Base-by-base conservation (phyloP, 2,113 vertebrate genomes). In the Orcinus orca region DNA sequence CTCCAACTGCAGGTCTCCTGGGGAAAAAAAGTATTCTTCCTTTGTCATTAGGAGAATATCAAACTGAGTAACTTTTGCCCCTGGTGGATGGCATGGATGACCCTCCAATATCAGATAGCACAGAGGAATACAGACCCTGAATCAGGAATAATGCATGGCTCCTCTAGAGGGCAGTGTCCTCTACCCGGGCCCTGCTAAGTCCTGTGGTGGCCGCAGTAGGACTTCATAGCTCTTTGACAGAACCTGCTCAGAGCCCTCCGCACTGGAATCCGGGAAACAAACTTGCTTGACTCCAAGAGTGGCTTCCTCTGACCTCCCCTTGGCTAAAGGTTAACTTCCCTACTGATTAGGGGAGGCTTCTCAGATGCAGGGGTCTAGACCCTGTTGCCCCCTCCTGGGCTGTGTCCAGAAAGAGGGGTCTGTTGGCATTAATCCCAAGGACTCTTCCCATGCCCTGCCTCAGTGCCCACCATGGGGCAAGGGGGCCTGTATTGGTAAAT, bases 21-120 rank as follows among this genome's bases (percentile, higher is more conserved):
- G 12, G 38, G 29, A 31, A 21, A 15, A 26, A 26, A 47, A 21
- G 14, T 5, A 8, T 31, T 60, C 17, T 79, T 41, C 2, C 20
- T 90, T 91, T 76, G 41, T 77, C n/a, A 65, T 95, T 83, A 76
- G n/a, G 25, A 97, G 38, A 82, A 23, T 65, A n/a, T 82, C 71
- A 89, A 65, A 83, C 68, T 36, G 55, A 93, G 36, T 76, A 26
- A 10, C 33, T 58, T 92, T 87, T 74, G 58, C 25, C 31, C 5
- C 11, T 71, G 11, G 9, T 33, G 18, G 8, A 50, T 65, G 50
- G 25, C 53, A 26, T 41, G 10, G 55, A 41, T 88, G 68, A 47
- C 17, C 44, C 29, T 74, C 18, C 53, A 5, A n/a, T 41, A 33
- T 25, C 83, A 31, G 14, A 33, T 44, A 47, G 31, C 50, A 70